A percentile compares a stretch with the other conserved stretches of the same genome.
Evolutionary conservation across 92 coral and sea anemone genomes (phyloP).

Genomic region (Metridium senile): DNA sequence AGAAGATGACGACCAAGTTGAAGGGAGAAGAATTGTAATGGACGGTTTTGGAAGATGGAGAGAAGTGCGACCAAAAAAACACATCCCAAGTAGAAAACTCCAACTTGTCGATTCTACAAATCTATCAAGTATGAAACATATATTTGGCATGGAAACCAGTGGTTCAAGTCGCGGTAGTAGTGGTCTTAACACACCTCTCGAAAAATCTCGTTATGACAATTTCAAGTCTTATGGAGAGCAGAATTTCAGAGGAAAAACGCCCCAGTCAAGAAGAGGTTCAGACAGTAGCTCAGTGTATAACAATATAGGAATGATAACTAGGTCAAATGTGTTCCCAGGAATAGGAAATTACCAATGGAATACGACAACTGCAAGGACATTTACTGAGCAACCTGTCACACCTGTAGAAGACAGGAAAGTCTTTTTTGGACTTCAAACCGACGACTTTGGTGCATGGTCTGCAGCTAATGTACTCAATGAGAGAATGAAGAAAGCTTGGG

Average conservation of each 20-base stretch:
- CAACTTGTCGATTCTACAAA: conserved; percentile 9
- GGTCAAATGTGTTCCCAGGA: conserved; percentile 95
- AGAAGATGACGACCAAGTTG: conserved; percentile 18
- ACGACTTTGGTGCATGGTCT: conserved; percentile 88
- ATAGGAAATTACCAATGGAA: conserved; percentile 85
- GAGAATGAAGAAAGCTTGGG: conserved; percentile 95
- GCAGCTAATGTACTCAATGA: conserved; percentile 94
- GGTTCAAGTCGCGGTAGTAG: background rate
- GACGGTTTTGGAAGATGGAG: conserved; percentile 98
- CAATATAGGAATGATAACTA: conserved; percentile 67
- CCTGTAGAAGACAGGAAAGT: conserved; percentile 64
- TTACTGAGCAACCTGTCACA: conserved; percentile 53
- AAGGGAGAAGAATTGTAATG: conserved; percentile 76
- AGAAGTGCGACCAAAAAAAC: conserved; percentile 48
- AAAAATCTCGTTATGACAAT: conserved; percentile 7
- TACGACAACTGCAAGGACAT: conserved; percentile 68
- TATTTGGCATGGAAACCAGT: conserved; percentile 10
- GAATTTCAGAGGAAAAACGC: background rate
- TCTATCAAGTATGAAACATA: conserved; percentile 19
- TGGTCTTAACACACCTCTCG: background rate
- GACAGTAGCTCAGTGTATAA: conserved; percentile 45
- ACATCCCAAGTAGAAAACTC: background rate
- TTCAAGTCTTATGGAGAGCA: background rate
- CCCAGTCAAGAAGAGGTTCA: background rate
- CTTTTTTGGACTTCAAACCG: conserved; percentile 83